Conservation (phyloP, 2,888 invertebrate species). For the Clanis bilineata region DNA sequence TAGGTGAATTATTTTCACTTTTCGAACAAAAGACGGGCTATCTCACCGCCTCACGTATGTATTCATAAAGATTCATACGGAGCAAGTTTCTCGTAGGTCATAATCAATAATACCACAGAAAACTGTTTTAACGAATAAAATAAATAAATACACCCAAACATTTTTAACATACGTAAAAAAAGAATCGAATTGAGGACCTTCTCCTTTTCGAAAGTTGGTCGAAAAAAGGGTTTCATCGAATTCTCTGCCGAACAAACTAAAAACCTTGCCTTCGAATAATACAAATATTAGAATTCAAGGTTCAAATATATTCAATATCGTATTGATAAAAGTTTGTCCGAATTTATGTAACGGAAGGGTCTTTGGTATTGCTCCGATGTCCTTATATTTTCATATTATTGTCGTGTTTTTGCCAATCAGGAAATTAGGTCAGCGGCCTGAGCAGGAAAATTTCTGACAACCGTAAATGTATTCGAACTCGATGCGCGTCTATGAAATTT, state of each 20-base stretch:
- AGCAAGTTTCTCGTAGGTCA: too few species aligned
- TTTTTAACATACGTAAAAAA: too few species aligned
- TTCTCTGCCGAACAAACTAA: neutral
- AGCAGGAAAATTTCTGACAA: too few species aligned
- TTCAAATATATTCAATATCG: neutral
- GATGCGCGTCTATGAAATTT: too few species aligned
- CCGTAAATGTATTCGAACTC: too few species aligned
- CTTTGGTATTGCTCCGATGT: neutral
- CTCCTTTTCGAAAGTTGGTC: too few species aligned
- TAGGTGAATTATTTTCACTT: neutral
- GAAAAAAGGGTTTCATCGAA: neutral
- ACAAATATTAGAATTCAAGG: neutral
- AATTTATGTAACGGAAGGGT: neutral
- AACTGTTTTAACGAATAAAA: too few species aligned
- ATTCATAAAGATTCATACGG: too few species aligned
- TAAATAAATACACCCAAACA: too few species aligned
- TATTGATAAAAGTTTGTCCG: neutral
- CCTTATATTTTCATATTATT: neutral
- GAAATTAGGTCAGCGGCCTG: conserved; percentile 5
- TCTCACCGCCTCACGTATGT: conserved; percentile 3
- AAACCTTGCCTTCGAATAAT: neutral
- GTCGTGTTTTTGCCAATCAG: neutral
- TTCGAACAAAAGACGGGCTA: neutral
- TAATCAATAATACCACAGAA: too few species aligned
- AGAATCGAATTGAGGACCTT: too few species aligned